Evolutionary conservation across 2,888 invertebrate genomes (phyloP).

Genomic region (Polydrusus cervinus): DNA sequence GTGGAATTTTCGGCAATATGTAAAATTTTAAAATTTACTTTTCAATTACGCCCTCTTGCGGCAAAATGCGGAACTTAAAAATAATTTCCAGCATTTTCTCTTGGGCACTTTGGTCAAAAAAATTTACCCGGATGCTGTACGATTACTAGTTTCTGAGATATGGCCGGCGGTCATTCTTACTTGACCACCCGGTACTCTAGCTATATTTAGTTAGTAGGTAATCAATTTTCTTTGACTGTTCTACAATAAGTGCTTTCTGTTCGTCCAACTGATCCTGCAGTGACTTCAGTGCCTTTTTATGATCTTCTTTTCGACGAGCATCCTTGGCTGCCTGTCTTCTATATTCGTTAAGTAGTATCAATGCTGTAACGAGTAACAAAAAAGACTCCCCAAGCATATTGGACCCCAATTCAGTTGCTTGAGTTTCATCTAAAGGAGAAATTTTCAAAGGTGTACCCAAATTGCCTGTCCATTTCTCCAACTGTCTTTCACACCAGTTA

Average conservation of each 20-base stretch:
- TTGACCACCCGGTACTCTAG: no score
- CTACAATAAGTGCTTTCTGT: not conserved
- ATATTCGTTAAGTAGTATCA: not conserved
- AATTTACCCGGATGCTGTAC: no score
- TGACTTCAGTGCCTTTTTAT: not conserved
- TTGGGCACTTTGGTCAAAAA: no score
- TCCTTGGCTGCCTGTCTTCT: not conserved
- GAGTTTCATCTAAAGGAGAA: not conserved
- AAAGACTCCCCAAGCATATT: not conserved
- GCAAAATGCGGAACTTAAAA: no score
- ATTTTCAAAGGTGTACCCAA: not conserved
- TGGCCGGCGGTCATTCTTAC: no score
- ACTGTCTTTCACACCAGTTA: slow-evolving; percentile 8
- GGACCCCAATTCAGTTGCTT: slow-evolving; percentile 7
- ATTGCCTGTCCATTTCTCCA: not conserved
- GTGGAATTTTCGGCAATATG: no score
- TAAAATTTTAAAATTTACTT: no score
- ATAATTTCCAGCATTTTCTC: no score
- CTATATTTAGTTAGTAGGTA: not conserved
- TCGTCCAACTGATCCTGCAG: not conserved
- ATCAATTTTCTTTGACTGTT: not conserved
- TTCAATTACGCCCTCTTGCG: no score
- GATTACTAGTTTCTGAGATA: no score
- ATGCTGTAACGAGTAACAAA: not conserved
- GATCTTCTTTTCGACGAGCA: not conserved